Evolutionary conservation across 2,888 invertebrate genomes (phyloP), one percentile per base, ranked within the genome.

Genomic region (Sclerodermus sp.): DNA sequence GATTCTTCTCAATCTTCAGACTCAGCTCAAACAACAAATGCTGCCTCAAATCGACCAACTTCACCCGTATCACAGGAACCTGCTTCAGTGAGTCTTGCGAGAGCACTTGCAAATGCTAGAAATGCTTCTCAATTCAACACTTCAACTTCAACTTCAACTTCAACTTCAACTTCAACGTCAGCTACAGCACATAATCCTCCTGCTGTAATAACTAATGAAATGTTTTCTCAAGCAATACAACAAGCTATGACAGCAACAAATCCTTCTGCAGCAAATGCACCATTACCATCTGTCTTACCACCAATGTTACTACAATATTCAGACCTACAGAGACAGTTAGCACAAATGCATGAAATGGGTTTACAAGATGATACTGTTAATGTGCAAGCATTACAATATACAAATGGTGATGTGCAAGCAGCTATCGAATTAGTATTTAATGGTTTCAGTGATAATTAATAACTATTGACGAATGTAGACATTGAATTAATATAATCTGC

Each of bases 321-420:
- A 1, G 66, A 76, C 51, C 53, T 74, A n/a, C 72, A 61, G 52
- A 60, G 82, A 1, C 88, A 89, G 66, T 78, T 91, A 56, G 83
- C 84, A 45, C 90, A 90, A 69, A 91, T 97, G 91, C 85, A 88
- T 60, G 95, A 96, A 74, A 89, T 96, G 85, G 96, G 96, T 0
- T 86, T 97, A 15, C 80, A 85, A 18, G 89, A 96, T 78, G 92
- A 94, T 70, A 84, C 85, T 1, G 81, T 90, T 45, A 95, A 95
- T 73, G 79, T 92, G n/a, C 87, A 91, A 61, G 96, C 93, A 2
- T 81, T 97, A 36, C 85, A 88, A 57, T 86, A 90, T 47, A 89
- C 90, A 42, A 84, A 83, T 60, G 96, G 96, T 46, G 91, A 96
- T 74, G 88, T 96, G 2, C 92, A 93, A 71, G 90, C 90, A 15